Conservation (phyloP, 2,797 vertebrate species). For the Pampus argenteus region DNA sequence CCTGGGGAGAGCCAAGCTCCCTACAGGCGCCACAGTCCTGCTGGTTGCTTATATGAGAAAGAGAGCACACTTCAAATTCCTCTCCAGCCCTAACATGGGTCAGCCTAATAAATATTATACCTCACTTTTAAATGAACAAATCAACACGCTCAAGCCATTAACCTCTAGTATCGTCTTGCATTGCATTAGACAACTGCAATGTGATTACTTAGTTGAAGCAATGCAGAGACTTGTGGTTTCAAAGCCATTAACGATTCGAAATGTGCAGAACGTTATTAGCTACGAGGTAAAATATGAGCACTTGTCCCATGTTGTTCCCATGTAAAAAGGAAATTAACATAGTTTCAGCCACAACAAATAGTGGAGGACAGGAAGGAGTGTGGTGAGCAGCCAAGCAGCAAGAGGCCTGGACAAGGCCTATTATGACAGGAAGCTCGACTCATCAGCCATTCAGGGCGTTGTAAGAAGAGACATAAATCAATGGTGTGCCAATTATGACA, state of each 20-base stretch:
- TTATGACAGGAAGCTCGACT: constrained; percentile 82
- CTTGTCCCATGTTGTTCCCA: constrained; percentile 60
- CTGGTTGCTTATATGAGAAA: constrained; percentile 46
- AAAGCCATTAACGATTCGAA: constrained; percentile 52
- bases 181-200: constrained; percentile 55
- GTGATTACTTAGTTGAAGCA: constrained; percentile 62
- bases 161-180: constrained; percentile 57
- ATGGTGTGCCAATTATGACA: constrained; percentile 85
- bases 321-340: constrained; percentile 76
- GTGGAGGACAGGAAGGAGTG: constrained; percentile 69
- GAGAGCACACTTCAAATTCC: constrained; percentile 39
- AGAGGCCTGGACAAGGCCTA: constrained; percentile 72
- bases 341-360: constrained; percentile 79
- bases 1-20: constrained; percentile 65
- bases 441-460: constrained; percentile 81
- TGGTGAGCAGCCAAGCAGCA: constrained; percentile 67
- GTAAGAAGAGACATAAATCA: constrained; percentile 86
- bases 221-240: constrained; percentile 40
- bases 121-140: constrained; percentile 65
- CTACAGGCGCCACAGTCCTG: constrained; percentile 49
- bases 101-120: constrained; percentile 46
- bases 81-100: constrained; percentile 45
- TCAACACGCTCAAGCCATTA: constrained; percentile 62
- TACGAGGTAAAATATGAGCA: constrained; percentile 51
- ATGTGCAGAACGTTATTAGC: constrained; percentile 58